Conservation (phyloP, 1,140 invertebrate genomes). For the Bombus huntii region DNA sequence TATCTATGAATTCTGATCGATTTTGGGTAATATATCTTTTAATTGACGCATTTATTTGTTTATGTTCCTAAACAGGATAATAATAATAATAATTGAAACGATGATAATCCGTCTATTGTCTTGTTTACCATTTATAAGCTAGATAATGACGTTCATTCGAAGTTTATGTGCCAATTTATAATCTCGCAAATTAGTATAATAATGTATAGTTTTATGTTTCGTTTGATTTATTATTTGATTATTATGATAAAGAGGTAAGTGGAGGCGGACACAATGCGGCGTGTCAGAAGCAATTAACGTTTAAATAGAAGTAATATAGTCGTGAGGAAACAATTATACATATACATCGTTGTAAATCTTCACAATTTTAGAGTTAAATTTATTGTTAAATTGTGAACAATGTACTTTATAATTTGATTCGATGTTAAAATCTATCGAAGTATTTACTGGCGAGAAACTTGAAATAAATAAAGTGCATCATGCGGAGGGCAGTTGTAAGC, state of each 20-base stretch:
- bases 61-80: too few relatives aligned
- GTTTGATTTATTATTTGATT: not conserved
- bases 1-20: too few relatives aligned
- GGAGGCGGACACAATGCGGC: too few relatives aligned
- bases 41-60: too few relatives aligned
- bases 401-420: not conserved
- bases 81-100: too few relatives aligned
- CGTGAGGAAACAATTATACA: not conserved
- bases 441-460: not conserved
- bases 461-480: constrained; percentile 44
- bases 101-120: too few relatives aligned
- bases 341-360: not conserved
- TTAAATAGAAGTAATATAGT: not conserved
- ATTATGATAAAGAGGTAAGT: too few relatives aligned
- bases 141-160: not conserved
- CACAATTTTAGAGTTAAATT: too few relatives aligned
- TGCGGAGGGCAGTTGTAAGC: not conserved
- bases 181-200: not conserved
- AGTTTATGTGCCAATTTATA: not conserved
- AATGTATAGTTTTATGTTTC: not conserved
- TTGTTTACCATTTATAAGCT: not conserved
- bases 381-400: not conserved
- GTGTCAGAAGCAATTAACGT: too few relatives aligned
- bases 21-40: too few relatives aligned
- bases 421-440: not conserved